phyloP scores from a whole-genome alignment of 2,888 invertebrate genomes.

The Agonopterix heracliana region DNA sequence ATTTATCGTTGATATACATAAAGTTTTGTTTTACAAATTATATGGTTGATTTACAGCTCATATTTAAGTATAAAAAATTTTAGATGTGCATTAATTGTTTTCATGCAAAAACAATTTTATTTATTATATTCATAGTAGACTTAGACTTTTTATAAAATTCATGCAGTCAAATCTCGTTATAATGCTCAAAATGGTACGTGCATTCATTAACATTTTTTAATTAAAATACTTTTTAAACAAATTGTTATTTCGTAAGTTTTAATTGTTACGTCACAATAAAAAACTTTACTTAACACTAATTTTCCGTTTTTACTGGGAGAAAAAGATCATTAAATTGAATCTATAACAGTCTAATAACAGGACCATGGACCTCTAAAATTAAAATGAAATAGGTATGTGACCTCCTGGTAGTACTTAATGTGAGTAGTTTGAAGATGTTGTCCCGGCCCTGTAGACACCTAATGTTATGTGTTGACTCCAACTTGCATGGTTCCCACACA shows the following conservation, averaged over 20 bases:
- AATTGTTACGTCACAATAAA: neutral
- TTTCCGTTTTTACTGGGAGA: conserved; percentile 35
- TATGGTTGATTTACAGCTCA: conserved; percentile 21
- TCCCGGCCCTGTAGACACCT: conserved; percentile 37
- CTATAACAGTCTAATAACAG: neutral
- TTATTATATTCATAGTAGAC: conserved; percentile 33
- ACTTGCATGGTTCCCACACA: conserved; percentile 26
- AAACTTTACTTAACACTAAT: neutral
- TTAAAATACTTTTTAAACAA: neutral
- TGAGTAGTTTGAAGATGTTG: conserved; percentile 63
- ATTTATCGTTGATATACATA: conserved; percentile 32
- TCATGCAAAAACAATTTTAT: conserved; percentile 14
- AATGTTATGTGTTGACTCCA: conserved; percentile 30
- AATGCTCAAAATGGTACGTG: conserved; percentile 36
- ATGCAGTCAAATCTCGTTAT: conserved; percentile 82
- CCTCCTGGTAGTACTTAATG: conserved; percentile 33
- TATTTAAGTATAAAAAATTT: conserved; percentile 23
- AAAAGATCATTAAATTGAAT: conserved; percentile 49
- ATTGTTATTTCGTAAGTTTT: neutral
- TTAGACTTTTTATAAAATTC: conserved; percentile 41
- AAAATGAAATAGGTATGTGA: conserved; percentile 29
- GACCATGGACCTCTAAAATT: neutral
- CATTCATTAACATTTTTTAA: neutral
- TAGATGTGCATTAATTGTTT: conserved; percentile 20
- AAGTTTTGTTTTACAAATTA: conserved; percentile 19